Base-by-base conservation (phyloP, 2,888 invertebrate species). In the Tryphoninae sp. region DNA sequence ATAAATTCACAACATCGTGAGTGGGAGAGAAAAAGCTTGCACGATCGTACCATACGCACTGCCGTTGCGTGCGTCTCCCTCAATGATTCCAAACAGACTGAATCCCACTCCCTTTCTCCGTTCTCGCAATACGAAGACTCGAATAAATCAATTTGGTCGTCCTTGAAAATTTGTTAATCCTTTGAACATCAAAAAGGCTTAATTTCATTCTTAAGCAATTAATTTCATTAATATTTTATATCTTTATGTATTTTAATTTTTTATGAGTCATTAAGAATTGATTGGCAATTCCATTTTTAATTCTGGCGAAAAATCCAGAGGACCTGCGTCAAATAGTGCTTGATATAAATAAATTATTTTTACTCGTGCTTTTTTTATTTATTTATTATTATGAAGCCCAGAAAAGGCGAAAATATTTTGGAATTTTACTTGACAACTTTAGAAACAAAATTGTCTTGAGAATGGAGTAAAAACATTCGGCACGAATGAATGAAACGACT, bases 231-330 rank as follows among this genome's bases (percentile, higher is more conserved):
- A 33, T 33, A 33, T 33, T 33, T 33, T 33, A 33, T 33, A 33
- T 6, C 0, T 62, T 85, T 4, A 83, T 84, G 13, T 89, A 88
- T 62, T 78, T 89, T 23, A 88, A 85, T 89, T 71, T 72, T 89
- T 8, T 0, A 19, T 81, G 87, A 73, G 83, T 84, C 13, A 19
- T 81, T 23, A 64, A 59, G 7, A 45, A 19, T 19, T 19, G 19
- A 1, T 19, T 19, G 1, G 19, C 19, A 1, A 19, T 19, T 19
- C 19, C 19, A 19, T 19, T 19, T 19, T 19, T 19, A 19, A 19
- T 19, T n/a, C n/a, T 19, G 19, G 19, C 19, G 19, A 19, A 19
- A 19, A 19, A 0, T 19, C 19, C 19, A 42, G 3, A 19, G 55
- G 69, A 42, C 45, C n/a, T 73, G 22, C 19, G 45, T 71, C 13